Conservation (phyloP, 2,888 invertebrate genomes). For the Catocala fraxini region DNA sequence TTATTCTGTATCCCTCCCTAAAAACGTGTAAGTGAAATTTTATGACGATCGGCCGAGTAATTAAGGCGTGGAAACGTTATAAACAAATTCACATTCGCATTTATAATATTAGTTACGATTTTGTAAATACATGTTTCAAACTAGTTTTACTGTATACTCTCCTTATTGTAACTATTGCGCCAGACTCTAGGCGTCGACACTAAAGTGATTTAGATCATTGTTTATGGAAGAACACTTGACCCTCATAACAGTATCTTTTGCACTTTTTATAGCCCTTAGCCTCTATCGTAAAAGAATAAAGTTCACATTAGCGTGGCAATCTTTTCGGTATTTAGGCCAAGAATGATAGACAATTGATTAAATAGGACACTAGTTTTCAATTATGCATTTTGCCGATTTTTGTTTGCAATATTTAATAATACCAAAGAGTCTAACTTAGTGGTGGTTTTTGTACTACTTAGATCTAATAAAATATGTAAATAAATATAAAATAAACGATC, state of each 20-base stretch:
- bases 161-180: constrained; percentile 20
- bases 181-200: constrained; percentile 48
- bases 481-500: too few relatives aligned
- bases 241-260: constrained; percentile 37
- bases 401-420: constrained; percentile 7
- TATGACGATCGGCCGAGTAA: too few relatives aligned
- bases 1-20: too few relatives aligned
- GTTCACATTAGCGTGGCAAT: constrained; percentile 17
- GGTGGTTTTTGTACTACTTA: too few relatives aligned
- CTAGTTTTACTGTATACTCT: constrained; percentile 2
- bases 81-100: too few relatives aligned
- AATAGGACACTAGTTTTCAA: constrained; percentile 38
- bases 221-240: constrained; percentile 59
- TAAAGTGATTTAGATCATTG: constrained; percentile 60
- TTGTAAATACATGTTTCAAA: background rate
- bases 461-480: too few relatives aligned
- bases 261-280: constrained; percentile 4
- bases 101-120: too few relatives aligned
- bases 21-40: too few relatives aligned
- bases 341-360: constrained; percentile 45
- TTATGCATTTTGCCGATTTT: constrained; percentile 45
- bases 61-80: too few relatives aligned
- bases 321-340: constrained; percentile 44
- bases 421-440: background rate
- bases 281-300: constrained; percentile 21